phyloP scores from a whole-genome alignment of 2,888 invertebrate genomes.

The Erebia aethiops region DNA sequence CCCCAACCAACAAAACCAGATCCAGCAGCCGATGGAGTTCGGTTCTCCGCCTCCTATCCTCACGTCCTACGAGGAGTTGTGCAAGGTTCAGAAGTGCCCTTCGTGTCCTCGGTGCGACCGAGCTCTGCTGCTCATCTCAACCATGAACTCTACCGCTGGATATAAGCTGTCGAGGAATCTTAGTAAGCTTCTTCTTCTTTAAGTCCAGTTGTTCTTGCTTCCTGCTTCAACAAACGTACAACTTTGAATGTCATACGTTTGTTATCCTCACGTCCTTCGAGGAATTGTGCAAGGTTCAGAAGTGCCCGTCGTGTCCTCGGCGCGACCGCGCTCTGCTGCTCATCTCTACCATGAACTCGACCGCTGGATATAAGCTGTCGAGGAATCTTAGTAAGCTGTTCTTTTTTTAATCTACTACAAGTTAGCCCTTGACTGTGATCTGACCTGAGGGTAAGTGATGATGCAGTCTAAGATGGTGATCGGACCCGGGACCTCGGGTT shows the following conservation, averaged over 20 bases:
- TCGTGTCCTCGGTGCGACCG: constrained; percentile 73
- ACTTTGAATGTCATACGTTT: constrained; percentile 66
- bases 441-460: too few species aligned
- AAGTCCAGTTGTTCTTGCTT: neutral
- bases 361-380: constrained; percentile 72
- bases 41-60: constrained; percentile 70
- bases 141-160: constrained; percentile 81
- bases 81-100: constrained; percentile 73
- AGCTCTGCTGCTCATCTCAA: constrained; percentile 66
- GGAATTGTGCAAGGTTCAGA: constrained; percentile 72
- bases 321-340: constrained; percentile 71
- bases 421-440: too few species aligned
- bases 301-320: constrained; percentile 72
- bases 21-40: constrained; percentile 68
- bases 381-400: constrained; percentile 66
- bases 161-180: constrained; percentile 71
- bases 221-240: too few species aligned
- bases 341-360: constrained; percentile 79
- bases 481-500: too few species aligned
- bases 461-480: too few species aligned
- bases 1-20: constrained; percentile 58
- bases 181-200: constrained; percentile 54
- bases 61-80: constrained; percentile 75
- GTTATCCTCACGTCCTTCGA: constrained; percentile 73
- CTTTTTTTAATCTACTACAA: too few species aligned